Conservation (phyloP, 2,888 invertebrate species). For the Pogonocherus hispidulus region DNA sequence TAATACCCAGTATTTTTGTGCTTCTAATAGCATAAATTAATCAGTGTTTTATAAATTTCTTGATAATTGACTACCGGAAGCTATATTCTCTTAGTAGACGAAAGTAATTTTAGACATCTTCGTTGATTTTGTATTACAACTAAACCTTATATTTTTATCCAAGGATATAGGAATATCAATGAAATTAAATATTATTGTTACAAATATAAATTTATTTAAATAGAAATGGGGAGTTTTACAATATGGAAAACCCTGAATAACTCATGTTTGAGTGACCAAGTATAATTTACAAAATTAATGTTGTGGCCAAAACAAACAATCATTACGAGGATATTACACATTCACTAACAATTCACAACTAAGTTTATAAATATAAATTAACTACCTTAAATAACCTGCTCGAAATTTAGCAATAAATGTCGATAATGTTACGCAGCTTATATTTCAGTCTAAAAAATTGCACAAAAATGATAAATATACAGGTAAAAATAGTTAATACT, state of each 20-base stretch:
- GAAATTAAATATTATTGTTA: constrained; percentile 48
- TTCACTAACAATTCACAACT: constrained; percentile 63
- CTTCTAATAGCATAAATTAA: no score
- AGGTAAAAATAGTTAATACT: not conserved
- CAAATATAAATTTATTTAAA: constrained; percentile 69
- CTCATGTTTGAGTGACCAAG: constrained; percentile 61
- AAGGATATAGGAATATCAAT: not conserved
- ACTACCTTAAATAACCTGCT: constrained; percentile 60
- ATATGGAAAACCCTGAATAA: constrained; percentile 64
- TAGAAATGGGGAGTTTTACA: constrained; percentile 67
- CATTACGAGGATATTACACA: constrained; percentile 57
- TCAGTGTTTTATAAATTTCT: no score
- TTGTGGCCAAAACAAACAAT: constrained; percentile 61
- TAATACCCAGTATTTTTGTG: no score
- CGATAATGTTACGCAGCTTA: constrained; percentile 18
- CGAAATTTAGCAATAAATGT: constrained; percentile 53
- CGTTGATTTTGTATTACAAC: no score
- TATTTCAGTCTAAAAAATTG: constrained; percentile 43
- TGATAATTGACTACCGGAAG: no score
- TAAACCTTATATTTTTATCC: no score
- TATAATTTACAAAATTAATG: constrained; percentile 60
- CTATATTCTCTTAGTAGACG: no score
- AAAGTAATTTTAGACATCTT: no score
- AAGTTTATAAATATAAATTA: constrained; percentile 58
- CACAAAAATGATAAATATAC: constrained; percentile 34